phyloP scores from a whole-genome alignment of 2,797 vertebrate species.

The Naso thynnoides region DNA sequence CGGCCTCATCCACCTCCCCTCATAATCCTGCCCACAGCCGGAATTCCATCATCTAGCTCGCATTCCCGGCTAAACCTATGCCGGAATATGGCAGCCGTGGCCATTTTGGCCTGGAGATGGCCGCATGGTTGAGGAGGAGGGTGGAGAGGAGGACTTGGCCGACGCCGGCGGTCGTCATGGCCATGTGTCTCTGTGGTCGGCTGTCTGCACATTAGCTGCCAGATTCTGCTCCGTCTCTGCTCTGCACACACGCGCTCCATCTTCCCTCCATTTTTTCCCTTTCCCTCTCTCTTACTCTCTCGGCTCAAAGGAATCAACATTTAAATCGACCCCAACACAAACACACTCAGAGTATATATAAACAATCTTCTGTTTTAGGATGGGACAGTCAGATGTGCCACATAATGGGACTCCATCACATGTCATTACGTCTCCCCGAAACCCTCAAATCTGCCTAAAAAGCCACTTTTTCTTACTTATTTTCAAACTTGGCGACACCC shows the following conservation, averaged over 20 bases:
- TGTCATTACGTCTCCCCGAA: slow-evolving; percentile 47
- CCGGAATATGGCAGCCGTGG: slow-evolving; percentile 70
- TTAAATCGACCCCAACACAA: slow-evolving; percentile 65
- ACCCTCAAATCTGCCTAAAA: slow-evolving; percentile 39
- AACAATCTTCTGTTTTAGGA: slow-evolving; percentile 53
- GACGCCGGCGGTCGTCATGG: slow-evolving; percentile 46
- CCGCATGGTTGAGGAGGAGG: slow-evolving; percentile 46
- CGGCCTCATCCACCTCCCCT: slow-evolving; percentile 69
- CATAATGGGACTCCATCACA: slow-evolving; percentile 60
- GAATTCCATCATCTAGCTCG: slow-evolving; percentile 79
- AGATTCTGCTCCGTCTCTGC: slow-evolving; percentile 52
- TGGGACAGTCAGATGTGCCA: slow-evolving; percentile 52
- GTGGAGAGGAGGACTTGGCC: slow-evolving; percentile 72
- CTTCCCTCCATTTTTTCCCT: slow-evolving; percentile 18
- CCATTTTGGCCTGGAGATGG: slow-evolving; percentile 70
- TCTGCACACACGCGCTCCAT: slow-evolving; percentile 28
- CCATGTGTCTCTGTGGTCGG: slow-evolving; percentile 70
- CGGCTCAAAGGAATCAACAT: slow-evolving; percentile 72
- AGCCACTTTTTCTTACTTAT: slow-evolving; percentile 40
- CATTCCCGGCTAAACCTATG: slow-evolving; percentile 68
- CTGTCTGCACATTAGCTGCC: slow-evolving; percentile 64
- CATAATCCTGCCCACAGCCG: slow-evolving; percentile 71
- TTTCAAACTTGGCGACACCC: slow-evolving; percentile 22
- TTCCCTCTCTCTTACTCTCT: slow-evolving; percentile 47
- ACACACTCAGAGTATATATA: slow-evolving; percentile 48